Base-by-base conservation (phyloP, 2,797 vertebrate species). In the Cossypha dichroa region DNA sequence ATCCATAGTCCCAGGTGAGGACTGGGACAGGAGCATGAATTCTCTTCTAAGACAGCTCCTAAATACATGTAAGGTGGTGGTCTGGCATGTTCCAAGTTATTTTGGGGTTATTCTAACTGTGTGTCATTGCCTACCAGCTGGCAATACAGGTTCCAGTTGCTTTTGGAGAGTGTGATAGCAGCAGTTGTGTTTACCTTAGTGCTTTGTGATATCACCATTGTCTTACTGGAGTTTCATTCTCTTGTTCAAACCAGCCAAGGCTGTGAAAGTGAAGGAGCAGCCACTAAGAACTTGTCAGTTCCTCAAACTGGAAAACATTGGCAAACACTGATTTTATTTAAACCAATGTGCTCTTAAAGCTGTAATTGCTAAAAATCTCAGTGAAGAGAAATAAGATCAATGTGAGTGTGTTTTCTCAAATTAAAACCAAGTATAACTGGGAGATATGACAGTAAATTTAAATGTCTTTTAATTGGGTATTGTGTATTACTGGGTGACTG, bases 391-490 rank as follows among this genome's bases (percentile, higher is more conserved):
- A 21, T 74, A 66, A 86, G 91, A 86, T 81, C 41, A 34, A 38
- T 3, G 0, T 54, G 51, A 25, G 2, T 70, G 45, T 58, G 52
- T 74, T 92, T 64, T 62, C 46, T 87, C 58, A 83, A 73, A 72
- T 88, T 81, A 67, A 90, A 92, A 54, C 14, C n/a, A 88, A 89
- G 19, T 76, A 68, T 78, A 76, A 83, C 48, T 33, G 34, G 31
- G 58, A 55, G 9, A 55, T 72, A 26, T 11, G 33, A 29, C 31
- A 49, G 31, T 77, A 83, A 91, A 93, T 83, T 67, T 46, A 91
- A 94, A 78, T 82, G 48, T 33, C n/a, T 69, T 92, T 85, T 93
- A 93, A 58, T 83, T 91, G 64, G 29, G 25, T 86, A 31, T 56
- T 78, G 11, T 75, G 25, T 78, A 33, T 70, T 92, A 31, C 34